A percentile compares a stretch with the other conserved stretches of the same genome.
Evolutionary conservation across 2,888 invertebrate species (phyloP).

Genomic region (Drosophila eohydei): DNA sequence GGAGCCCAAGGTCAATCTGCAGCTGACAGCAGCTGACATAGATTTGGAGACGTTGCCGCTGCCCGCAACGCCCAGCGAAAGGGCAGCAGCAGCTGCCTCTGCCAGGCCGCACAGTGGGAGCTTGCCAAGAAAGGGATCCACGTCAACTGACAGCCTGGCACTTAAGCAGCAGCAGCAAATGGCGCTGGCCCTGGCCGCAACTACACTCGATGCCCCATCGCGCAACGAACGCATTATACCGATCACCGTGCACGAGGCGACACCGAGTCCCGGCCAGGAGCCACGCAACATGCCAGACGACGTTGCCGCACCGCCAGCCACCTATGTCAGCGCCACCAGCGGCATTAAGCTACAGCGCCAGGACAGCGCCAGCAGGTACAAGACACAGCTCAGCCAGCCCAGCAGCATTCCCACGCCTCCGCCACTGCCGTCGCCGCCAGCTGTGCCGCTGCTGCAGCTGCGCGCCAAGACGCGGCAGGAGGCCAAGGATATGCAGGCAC

Average conservation of each 20-base stretch:
- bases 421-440: slow-evolving; percentile 42
- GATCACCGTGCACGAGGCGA: slow-evolving; percentile 62
- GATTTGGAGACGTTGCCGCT: slow-evolving; percentile 78
- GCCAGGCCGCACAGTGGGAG: slow-evolving; percentile 20
- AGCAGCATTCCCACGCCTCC: slow-evolving; percentile 46
- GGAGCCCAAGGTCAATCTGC: slow-evolving; percentile 47
- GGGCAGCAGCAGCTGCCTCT: slow-evolving; percentile 40
- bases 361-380: slow-evolving; percentile 25
- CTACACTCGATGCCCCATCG: neutral
- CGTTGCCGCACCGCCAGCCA: slow-evolving; percentile 26
- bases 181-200: slow-evolving; percentile 57
- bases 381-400: neutral
- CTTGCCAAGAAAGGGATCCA: slow-evolving; percentile 50
- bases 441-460: slow-evolving; percentile 32
- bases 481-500: slow-evolving; percentile 26
- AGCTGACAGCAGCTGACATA: slow-evolving; percentile 46
- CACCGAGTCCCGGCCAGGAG: slow-evolving; percentile 29
- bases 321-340: slow-evolving; percentile 62
- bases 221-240: slow-evolving; percentile 58
- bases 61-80: slow-evolving; percentile 64
- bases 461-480: slow-evolving; percentile 48
- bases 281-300: slow-evolving; percentile 62
- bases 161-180: slow-evolving; percentile 72
- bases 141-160: slow-evolving; percentile 73
- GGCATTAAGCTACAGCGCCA: slow-evolving; percentile 70